phyloP scores from a whole-genome alignment of 2,113 vertebrate genomes.

The Diglossa brunneiventris region DNA sequence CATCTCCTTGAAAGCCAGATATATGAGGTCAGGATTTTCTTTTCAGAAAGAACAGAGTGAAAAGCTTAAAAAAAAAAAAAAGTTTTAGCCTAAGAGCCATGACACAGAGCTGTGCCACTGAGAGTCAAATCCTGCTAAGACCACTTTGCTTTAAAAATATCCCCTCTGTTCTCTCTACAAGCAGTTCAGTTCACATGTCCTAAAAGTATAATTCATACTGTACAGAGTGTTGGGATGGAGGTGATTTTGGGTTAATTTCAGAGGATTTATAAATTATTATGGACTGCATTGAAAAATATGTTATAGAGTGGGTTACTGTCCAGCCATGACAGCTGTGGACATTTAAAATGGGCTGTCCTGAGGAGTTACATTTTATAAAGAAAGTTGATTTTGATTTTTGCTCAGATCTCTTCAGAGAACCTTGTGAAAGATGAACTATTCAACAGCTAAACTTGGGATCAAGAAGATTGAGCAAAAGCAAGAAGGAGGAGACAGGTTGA shows the following conservation, averaged over 20 bases:
- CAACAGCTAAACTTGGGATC: not conserved
- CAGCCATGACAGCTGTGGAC: rapidly evolving
- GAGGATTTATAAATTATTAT: not conserved
- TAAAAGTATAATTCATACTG: not conserved
- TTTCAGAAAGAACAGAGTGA: not conserved
- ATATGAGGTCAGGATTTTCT: not conserved
- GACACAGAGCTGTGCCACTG: not conserved
- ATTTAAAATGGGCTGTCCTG: not conserved
- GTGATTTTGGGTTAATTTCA: not conserved
- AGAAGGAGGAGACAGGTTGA: not conserved
- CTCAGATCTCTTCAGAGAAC: not conserved
- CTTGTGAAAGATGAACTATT: not conserved
- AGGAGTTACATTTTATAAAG: not conserved
- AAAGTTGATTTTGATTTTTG: not conserved
- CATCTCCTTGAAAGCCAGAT: not conserved
- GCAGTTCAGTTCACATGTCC: not conserved
- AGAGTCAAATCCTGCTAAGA: not conserved
- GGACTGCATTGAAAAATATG: not conserved
- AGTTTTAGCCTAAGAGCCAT: not conserved
- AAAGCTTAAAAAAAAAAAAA: not conserved
- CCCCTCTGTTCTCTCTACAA: not conserved
- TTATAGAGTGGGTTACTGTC: not conserved
- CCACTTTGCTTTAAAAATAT: not conserved
- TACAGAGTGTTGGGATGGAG: not conserved
- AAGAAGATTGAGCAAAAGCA: not conserved